Conservation (phyloP, 2,888 invertebrate genomes). For the Brachyopa scutellaris region DNA sequence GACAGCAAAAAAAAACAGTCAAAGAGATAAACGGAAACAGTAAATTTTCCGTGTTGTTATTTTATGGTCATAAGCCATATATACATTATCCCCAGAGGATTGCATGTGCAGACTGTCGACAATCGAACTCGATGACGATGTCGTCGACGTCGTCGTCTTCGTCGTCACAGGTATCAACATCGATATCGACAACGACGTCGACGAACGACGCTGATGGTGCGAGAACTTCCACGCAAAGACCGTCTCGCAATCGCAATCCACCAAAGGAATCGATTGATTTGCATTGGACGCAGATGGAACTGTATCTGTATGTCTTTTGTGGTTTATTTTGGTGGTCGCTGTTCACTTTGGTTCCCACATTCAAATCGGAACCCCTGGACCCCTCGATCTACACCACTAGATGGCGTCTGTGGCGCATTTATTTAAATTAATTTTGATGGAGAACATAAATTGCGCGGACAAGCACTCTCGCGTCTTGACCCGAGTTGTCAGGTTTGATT, state of each 20-base stretch:
- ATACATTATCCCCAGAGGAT: conserved; percentile 68
- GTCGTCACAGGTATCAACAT: not conserved
- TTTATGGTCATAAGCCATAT: conserved; percentile 70
- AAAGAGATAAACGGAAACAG: conserved; percentile 66
- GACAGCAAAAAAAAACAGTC: conserved; percentile 17
- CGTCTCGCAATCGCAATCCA: conserved; percentile 5
- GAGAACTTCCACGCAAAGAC: conserved; percentile 66
- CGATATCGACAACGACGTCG: not conserved
- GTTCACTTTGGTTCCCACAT: conserved; percentile 61
- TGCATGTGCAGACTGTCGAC: conserved; percentile 43
- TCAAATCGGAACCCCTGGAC: conserved; percentile 45
- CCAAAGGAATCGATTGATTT: conserved; percentile 59
- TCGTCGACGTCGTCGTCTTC: conserved; percentile 36
- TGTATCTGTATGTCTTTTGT: not conserved
- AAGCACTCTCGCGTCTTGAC: conserved; percentile 41
- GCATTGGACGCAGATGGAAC: conserved; percentile 61
- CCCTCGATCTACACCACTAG: conserved; percentile 8
- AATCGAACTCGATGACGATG: conserved; percentile 27
- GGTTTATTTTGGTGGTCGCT: conserved; percentile 1
- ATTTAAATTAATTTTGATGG: conserved; percentile 67
- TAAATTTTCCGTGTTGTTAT: conserved; percentile 71
- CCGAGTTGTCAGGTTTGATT: conserved; percentile 34
- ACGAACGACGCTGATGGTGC: conserved; percentile 68
- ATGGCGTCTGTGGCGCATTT: conserved; percentile 32
- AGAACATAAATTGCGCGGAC: conserved; percentile 32